Percentiles rank a stretch among this genome's conserved stretches.
These are phyloP conservation scores for Lucilia cuprina DNA, from an alignment of 1,140 invertebrate genomes.

Conservation along the genomic window DNA sequence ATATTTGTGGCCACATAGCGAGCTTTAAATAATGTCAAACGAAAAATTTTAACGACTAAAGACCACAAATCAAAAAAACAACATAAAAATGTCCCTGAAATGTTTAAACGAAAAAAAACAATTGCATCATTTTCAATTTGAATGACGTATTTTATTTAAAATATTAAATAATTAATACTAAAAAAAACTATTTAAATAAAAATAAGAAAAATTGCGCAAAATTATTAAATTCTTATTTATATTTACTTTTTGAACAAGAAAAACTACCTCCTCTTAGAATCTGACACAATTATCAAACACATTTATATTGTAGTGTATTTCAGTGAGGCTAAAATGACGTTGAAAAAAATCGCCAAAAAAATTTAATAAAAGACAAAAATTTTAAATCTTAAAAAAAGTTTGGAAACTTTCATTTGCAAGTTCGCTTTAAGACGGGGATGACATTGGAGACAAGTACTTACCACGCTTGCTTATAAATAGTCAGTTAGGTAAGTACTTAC, in stretches of 20 bases:
- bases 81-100: not conserved
- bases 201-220: not conserved
- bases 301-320: too few species aligned
- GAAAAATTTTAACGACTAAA: not conserved
- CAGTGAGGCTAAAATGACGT: too few species aligned
- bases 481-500: too few species aligned
- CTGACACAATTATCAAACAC: not conserved
- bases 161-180: not conserved
- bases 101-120: not conserved
- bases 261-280: slow-evolving; percentile 14
- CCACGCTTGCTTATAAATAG: too few species aligned
- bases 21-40: not conserved
- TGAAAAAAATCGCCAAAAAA: too few species aligned
- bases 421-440: too few species aligned
- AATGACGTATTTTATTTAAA: not conserved
- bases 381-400: too few species aligned
- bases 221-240: not conserved
- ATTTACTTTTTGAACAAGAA: not conserved
- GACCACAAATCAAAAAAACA: too few species aligned
- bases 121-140: not conserved
- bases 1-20: not conserved
- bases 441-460: too few species aligned
- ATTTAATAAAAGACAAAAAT: too few species aligned
- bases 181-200: not conserved
- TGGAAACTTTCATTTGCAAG: too few species aligned